Percentiles rank a stretch among this genome's conserved stretches.
Evolutionary conservation across 2,888 invertebrate species (phyloP).

Genomic region (Callosobruchus maculatus): DNA sequence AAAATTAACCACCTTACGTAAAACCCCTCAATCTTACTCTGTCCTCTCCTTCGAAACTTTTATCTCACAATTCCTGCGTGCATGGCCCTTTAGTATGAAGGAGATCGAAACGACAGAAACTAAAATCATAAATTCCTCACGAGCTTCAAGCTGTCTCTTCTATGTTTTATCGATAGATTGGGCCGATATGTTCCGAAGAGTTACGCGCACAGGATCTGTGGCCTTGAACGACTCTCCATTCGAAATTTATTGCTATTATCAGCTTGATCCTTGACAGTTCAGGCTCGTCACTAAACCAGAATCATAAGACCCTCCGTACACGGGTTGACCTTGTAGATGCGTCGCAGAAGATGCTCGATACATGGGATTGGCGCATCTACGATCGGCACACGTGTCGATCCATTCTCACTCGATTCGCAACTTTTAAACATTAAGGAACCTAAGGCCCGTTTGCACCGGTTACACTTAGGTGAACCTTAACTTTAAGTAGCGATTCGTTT

Average conservation of each 20-base stretch:
- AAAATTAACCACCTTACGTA: background rate
- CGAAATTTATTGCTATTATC: slow-evolving; percentile 43
- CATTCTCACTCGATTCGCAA: too few species aligned
- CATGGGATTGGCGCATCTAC: too few species aligned
- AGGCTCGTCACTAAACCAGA: background rate
- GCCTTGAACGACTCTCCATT: slow-evolving; percentile 40
- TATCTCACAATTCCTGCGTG: background rate
- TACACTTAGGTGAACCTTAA: too few species aligned
- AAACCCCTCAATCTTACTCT: background rate
- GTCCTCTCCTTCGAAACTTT: background rate
- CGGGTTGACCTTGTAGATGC: too few species aligned
- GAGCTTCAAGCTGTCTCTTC: slow-evolving; percentile 40
- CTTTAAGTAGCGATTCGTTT: too few species aligned
- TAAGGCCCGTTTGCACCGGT: too few species aligned
- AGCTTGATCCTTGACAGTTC: slow-evolving; percentile 3
- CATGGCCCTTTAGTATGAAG: background rate
- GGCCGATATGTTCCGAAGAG: slow-evolving; percentile 38
- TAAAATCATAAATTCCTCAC: slow-evolving; percentile 42
- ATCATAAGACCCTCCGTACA: too few species aligned
- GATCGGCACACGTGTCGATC: too few species aligned
- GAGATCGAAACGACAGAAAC: slow-evolving; percentile 14
- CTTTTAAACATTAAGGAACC: too few species aligned
- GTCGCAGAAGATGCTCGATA: too few species aligned
- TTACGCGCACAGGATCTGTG: slow-evolving; percentile 38
- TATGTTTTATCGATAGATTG: slow-evolving; percentile 42